phyloP scores from a whole-genome alignment of 2,113 vertebrate species.

The Mormyrus iriodes region DNA sequence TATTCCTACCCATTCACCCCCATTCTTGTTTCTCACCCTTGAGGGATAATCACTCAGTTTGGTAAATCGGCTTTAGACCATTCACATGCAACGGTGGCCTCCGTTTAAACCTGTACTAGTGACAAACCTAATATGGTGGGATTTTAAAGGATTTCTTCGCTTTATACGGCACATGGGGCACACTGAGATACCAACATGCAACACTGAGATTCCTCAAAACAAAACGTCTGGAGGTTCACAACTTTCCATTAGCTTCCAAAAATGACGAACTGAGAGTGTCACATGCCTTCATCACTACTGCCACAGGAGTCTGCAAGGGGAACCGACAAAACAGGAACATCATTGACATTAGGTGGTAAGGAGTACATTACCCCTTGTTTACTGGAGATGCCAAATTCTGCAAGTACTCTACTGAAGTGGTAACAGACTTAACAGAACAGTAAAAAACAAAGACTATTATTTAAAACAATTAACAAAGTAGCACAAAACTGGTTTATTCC shows the following conservation, averaged over 20 bases:
- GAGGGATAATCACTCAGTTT: neutral
- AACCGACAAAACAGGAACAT: neutral
- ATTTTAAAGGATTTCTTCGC: neutral
- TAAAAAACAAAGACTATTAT: neutral
- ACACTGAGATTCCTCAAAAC: neutral
- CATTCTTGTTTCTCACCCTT: neutral
- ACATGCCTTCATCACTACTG: neutral
- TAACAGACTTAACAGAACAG: neutral
- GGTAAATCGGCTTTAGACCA: neutral
- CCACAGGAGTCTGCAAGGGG: neutral
- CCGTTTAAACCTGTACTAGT: neutral
- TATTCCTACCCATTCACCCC: neutral
- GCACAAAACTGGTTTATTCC: conserved; percentile 23
- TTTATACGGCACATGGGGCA: neutral
- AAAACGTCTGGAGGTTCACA: neutral
- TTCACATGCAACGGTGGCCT: neutral
- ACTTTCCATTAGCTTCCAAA: neutral
- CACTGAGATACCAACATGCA: neutral
- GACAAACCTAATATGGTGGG: neutral
- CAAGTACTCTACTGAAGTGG: neutral
- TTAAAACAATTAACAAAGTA: conserved; percentile 14
- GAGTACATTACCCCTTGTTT: neutral
- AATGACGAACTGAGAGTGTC: neutral
- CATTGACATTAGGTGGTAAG: neutral
- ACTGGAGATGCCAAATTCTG: neutral